Evolutionary conservation across 2,113 vertebrate species (phyloP), one percentile per base, ranked within the genome.

Genomic region (Tiliqua scincoides): DNA sequence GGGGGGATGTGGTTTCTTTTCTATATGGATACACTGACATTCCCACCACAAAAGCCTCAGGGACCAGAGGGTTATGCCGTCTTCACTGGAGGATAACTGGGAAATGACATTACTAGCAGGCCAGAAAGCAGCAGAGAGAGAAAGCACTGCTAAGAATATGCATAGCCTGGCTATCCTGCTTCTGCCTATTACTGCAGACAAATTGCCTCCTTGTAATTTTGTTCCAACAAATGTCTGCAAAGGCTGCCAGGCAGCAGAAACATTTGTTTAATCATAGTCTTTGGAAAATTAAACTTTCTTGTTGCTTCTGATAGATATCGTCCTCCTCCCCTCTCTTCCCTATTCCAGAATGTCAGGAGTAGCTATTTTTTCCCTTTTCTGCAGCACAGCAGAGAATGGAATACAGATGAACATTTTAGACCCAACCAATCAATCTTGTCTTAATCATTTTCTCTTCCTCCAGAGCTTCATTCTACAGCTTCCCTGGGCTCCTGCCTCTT

Each of bases 181-280:
- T 85, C 83, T 77, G 27, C 20, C 27, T 61, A 70, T 79, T 71
- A 71, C 89, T 54, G 88, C 88, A 78, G 83, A 93, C 85, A 95
- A 95, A 96, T 90, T 90, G 92, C 82, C 90, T 91, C 57, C 79
- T 91, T 52, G 57, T 94, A 91, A 94, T 95, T 96, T 94, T 81
- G 85, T 92, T 91, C 81, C 86, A 89, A 87, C 80, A 75, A 95
- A 93, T 27, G 90, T 90, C 91, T 93, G 82, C 70, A 93, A 91
- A 79, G 68, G 79, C 93, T 93, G 91, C 88, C 84, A 91, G 89
- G 87, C 89, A 91, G 85, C 88, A 93, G 91, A 88, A 88, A 92
- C 89, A 94, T 96, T 93, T 92, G 91, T 93, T 95, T 96, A 94
- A 96, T 93, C 92, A 93, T 82, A 89, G 87, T 77, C 91, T 89